These are phyloP conservation scores for Troglohyphantes excavatus DNA, from an alignment of 2,888 invertebrate species.

Conservation along the genomic window DNA sequence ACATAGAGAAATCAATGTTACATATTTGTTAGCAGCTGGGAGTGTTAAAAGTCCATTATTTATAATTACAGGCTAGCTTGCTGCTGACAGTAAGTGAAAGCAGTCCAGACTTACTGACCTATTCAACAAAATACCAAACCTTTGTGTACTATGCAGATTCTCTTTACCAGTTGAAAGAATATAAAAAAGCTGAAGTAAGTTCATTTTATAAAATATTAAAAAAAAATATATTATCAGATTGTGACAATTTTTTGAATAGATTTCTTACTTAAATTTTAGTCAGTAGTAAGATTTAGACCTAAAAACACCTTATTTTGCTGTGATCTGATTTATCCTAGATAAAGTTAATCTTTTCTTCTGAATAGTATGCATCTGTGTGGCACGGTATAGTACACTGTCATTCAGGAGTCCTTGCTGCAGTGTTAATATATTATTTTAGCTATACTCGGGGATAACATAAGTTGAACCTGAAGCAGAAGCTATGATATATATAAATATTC, in stretches of 20 bases:
- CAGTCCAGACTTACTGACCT: constrained; percentile 86
- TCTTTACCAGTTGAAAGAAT: constrained; percentile 87
- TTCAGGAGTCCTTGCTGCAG: too few relatives aligned
- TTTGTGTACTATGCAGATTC: constrained; percentile 88
- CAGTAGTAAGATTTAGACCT: neutral
- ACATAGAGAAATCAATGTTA: too few relatives aligned
- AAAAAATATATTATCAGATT: too few relatives aligned
- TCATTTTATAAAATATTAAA: neutral
- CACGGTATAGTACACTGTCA: too few relatives aligned
- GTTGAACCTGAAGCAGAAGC: too few relatives aligned
- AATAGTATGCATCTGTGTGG: too few relatives aligned
- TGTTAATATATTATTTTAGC: too few relatives aligned
- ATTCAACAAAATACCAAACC: constrained; percentile 87
- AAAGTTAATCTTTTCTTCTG: too few relatives aligned
- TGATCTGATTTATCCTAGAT: too few relatives aligned
- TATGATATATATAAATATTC: too few relatives aligned
- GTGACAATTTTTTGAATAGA: neutral
- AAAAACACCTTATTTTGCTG: neutral
- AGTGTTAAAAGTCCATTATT: neutral
- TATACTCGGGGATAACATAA: too few relatives aligned
- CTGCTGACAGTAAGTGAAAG: constrained; percentile 82
- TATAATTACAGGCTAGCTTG: constrained; percentile 71
- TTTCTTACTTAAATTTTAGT: neutral
- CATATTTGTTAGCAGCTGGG: too few relatives aligned
- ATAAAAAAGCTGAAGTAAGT: constrained; percentile 86